phyloP scores from a whole-genome alignment of 1,140 invertebrate genomes.

The Cotesia glomerata region DNA sequence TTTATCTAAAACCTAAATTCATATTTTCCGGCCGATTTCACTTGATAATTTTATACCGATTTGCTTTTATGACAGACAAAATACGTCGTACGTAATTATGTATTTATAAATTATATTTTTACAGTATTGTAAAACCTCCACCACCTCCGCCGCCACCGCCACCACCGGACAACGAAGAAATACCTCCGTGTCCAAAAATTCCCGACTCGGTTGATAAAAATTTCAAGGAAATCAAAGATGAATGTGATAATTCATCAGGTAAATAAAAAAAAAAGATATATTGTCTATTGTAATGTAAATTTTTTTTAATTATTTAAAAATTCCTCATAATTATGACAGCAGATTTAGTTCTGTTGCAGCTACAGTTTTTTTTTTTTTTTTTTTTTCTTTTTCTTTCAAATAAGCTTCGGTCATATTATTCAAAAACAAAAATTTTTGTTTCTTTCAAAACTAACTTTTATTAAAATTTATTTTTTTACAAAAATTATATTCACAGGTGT shows the following conservation, averaged over 20 bases:
- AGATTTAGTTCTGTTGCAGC: too few species aligned
- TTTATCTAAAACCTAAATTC: neutral
- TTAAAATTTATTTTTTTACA: too few species aligned
- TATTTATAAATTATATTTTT: neutral
- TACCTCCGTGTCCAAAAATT: slow-evolving; percentile 36
- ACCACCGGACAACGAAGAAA: slow-evolving; percentile 54
- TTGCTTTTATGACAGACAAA: slow-evolving; percentile 10
- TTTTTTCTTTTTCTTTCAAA: too few species aligned
- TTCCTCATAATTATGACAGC: too few species aligned
- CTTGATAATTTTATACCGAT: neutral
- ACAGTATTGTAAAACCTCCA: slow-evolving; percentile 50
- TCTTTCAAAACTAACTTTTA: too few species aligned
- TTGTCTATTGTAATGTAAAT: too few species aligned
- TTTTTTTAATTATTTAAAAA: too few species aligned
- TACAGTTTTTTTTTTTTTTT: too few species aligned
- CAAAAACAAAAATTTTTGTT: too few species aligned
- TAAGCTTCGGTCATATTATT: too few species aligned
- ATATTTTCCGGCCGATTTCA: slow-evolving; percentile 10
- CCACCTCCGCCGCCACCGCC: slow-evolving; percentile 61
- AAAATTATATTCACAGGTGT: too few species aligned
- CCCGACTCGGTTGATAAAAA: slow-evolving; percentile 46
- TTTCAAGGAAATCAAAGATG: slow-evolving; percentile 45
- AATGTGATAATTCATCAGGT: slow-evolving; percentile 40
- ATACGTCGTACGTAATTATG: neutral
- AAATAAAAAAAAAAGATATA: too few species aligned